Conservation (phyloP, 2,113 vertebrate genomes). For the Brachyhypopomus occidentalis region DNA sequence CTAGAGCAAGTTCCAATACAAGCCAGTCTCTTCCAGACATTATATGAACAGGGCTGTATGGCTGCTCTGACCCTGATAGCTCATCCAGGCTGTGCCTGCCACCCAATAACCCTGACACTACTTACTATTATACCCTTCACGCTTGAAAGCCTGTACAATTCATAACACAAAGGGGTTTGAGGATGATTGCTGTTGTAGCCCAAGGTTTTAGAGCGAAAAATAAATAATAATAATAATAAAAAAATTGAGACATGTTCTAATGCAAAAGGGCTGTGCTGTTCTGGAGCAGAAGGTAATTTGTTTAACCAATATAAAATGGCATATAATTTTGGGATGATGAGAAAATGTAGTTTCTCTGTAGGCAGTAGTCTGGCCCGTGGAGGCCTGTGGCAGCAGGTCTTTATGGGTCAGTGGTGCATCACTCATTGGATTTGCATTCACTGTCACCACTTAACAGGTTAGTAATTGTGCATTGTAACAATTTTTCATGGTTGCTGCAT, state of each 20-base stretch:
- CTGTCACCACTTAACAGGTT: slow-evolving; percentile 39
- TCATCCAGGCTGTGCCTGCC: slow-evolving; percentile 42
- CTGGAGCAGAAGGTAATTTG: slow-evolving; percentile 30
- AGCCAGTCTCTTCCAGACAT: slow-evolving; percentile 15
- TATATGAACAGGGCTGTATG: slow-evolving; percentile 28
- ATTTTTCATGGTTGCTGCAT: slow-evolving; percentile 1
- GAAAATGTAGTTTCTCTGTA: slow-evolving; percentile 17
- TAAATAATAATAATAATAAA: slow-evolving; percentile 25
- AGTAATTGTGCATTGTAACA: slow-evolving; percentile 35
- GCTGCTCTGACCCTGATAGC: slow-evolving; percentile 16
- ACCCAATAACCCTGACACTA: slow-evolving; percentile 54
- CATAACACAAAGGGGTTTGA: slow-evolving; percentile 44
- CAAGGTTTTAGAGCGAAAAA: slow-evolving; percentile 32
- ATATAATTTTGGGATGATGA: slow-evolving; percentile 20
- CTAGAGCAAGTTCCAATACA: too few species aligned
- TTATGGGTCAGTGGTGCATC: slow-evolving; percentile 14
- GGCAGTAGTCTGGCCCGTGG: neutral
- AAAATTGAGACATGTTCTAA: neutral
- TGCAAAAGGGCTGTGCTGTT: slow-evolving; percentile 18
- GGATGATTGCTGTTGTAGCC: slow-evolving; percentile 48
- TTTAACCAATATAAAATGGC: slow-evolving; percentile 31
- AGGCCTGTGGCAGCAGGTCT: slow-evolving; percentile 1
- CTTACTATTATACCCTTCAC: slow-evolving; percentile 46
- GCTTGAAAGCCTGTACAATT: slow-evolving; percentile 46
- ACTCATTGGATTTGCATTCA: slow-evolving; percentile 19